Evolutionary conservation across 1,140 invertebrate genomes (phyloP).

Genomic region (Laupala kohalensis): DNA sequence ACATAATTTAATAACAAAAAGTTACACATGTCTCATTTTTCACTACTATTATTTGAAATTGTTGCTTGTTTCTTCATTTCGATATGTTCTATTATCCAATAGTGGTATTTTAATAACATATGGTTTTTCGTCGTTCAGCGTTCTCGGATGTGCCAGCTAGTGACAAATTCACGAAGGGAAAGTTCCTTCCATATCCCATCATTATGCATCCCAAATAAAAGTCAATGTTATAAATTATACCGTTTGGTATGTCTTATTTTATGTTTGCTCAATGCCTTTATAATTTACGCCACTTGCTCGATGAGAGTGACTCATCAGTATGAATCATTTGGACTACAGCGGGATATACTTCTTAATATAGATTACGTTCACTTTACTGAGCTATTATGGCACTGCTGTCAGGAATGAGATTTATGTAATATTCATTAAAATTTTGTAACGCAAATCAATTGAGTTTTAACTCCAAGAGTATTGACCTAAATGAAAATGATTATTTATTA

Average conservation of each 20-base stretch:
- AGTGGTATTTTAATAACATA: neutral
- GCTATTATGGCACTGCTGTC: too few species aligned
- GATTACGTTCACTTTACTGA: neutral
- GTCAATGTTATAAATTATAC: slow-evolving; percentile 3
- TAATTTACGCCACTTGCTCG: neutral
- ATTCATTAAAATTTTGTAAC: too few species aligned
- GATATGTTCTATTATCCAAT: too few species aligned
- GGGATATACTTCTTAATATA: neutral
- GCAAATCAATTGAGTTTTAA: too few species aligned
- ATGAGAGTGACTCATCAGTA: neutral
- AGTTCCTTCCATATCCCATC: neutral
- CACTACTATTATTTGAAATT: too few species aligned
- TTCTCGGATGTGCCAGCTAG: neutral
- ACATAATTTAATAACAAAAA: too few species aligned
- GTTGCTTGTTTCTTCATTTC: too few species aligned
- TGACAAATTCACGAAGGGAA: slow-evolving; percentile 11
- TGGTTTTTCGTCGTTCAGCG: neutral
- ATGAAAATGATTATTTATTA: too few species aligned
- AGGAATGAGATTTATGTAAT: too few species aligned
- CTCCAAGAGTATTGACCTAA: too few species aligned
- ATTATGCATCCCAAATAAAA: neutral
- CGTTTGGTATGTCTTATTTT: neutral
- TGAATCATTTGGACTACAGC: neutral
- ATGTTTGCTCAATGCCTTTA: neutral
- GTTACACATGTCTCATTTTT: too few species aligned